Evolutionary conservation across 1,140 invertebrate genomes (phyloP).

Genomic region (Octopus sinensis): DNA sequence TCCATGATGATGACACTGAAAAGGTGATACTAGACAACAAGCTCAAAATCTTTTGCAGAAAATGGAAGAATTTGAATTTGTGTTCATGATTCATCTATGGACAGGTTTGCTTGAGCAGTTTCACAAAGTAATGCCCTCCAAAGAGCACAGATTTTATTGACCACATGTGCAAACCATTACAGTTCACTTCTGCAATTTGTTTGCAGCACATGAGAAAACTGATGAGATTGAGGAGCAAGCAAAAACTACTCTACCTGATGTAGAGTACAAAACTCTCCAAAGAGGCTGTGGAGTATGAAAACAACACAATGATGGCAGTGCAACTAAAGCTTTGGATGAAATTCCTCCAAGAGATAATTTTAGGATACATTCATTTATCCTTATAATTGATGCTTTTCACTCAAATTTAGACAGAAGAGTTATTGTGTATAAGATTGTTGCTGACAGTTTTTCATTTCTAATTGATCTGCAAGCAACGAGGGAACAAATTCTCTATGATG

Average conservation of each 20-base stretch:
- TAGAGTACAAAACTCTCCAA: not conserved
- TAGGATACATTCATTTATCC: not conserved
- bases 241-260: not conserved
- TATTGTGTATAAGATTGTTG: too few species aligned
- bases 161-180: not conserved
- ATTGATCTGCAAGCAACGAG: too few species aligned
- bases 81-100: not conserved
- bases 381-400: not conserved
- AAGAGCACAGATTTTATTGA: not conserved
- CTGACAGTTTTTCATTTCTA: too few species aligned
- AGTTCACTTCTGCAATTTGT: not conserved
- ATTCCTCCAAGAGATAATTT: not conserved
- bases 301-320: not conserved
- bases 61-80: not conserved
- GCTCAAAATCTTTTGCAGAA: not conserved
- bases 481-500: too few species aligned
- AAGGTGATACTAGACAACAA: not conserved
- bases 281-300: not conserved
- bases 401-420: too few species aligned
- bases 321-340: not conserved
- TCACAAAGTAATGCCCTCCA: not conserved
- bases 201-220: not conserved
- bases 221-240: not conserved
- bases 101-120: not conserved
- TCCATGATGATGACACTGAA: not conserved